These are phyloP conservation scores for Rhopalosiphum nymphaeae DNA, from an alignment of 2,888 invertebrate species.

Conservation along the genomic window DNA sequence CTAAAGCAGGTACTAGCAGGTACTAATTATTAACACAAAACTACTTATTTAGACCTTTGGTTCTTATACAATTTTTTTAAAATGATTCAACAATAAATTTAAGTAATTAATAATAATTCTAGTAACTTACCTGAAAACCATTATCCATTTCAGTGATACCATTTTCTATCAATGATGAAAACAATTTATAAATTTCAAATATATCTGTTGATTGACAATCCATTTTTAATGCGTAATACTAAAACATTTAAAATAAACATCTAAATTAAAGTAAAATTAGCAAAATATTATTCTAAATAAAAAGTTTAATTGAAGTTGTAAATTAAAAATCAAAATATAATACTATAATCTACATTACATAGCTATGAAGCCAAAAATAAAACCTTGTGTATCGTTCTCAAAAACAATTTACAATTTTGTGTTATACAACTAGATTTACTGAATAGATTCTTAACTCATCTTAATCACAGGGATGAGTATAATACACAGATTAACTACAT, in stretches of 20 bases:
- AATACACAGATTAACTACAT: not conserved
- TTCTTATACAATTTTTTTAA: not conserved
- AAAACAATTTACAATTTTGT: not conserved
- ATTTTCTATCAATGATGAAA: not conserved
- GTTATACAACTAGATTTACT: not conserved
- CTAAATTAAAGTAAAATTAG: not conserved
- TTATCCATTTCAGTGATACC: constrained; percentile 7
- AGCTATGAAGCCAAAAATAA: not conserved
- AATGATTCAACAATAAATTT: not conserved
- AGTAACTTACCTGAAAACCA: constrained; percentile 29
- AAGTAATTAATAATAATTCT: not conserved
- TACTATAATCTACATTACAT: not conserved
- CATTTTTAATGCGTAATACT: constrained; percentile 35
- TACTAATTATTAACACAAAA: not conserved
- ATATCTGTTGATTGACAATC: constrained; percentile 53
- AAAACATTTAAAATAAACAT: not conserved
- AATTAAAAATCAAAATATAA: not conserved
- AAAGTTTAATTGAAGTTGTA: not conserved
- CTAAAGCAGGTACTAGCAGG: not conserved
- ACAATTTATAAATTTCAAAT: constrained; percentile 10
- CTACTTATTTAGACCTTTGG: not conserved
- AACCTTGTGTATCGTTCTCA: not conserved
- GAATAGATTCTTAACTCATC: not conserved
- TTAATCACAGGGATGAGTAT: not conserved
- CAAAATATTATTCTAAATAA: not conserved